These are phyloP conservation scores for Tetraodon nigroviridis DNA, from an alignment of 2,113 vertebrate genomes.

Conservation along the genomic window DNA sequence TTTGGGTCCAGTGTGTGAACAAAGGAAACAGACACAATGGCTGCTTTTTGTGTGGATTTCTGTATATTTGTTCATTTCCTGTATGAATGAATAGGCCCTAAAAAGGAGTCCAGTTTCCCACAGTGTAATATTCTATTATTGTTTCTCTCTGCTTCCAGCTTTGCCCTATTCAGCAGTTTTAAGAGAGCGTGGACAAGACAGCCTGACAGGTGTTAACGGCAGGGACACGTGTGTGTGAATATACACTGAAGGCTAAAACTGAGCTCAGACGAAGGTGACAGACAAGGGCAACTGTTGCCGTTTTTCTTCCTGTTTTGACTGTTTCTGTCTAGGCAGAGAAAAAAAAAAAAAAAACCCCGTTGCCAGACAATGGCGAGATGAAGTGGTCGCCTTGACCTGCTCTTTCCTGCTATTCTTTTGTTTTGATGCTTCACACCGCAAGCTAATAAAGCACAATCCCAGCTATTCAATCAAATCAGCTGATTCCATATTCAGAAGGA, in stretches of 20 bases:
- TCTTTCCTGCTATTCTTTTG: slow-evolving; percentile 28
- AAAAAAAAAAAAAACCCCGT: slow-evolving; percentile 9
- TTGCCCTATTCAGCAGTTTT: slow-evolving; percentile 31
- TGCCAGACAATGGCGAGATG: slow-evolving; percentile 31
- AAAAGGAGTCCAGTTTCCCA: slow-evolving; percentile 46
- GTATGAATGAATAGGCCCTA: slow-evolving; percentile 40
- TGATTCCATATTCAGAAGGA: not conserved
- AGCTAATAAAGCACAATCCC: too few relatives aligned
- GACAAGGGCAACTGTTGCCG: slow-evolving; percentile 57
- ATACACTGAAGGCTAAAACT: slow-evolving; percentile 26
- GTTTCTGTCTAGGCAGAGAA: slow-evolving; percentile 37
- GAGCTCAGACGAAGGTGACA: slow-evolving; percentile 45
- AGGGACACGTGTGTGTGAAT: slow-evolving; percentile 34
- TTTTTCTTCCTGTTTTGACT: slow-evolving; percentile 71
- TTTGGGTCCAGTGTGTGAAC: slow-evolving; percentile 30
- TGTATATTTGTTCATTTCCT: slow-evolving; percentile 55
- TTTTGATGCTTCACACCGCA: slow-evolving; percentile 9
- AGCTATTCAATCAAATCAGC: not conserved
- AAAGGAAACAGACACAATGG: slow-evolving; percentile 41
- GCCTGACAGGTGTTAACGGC: slow-evolving; percentile 46
- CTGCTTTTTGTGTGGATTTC: slow-evolving; percentile 32
- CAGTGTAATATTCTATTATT: slow-evolving; percentile 46
- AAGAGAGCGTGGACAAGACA: slow-evolving; percentile 33
- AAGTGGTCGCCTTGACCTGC: slow-evolving; percentile 5
- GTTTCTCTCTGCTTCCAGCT: slow-evolving; percentile 27